phyloP scores from a whole-genome alignment of 1,140 invertebrate species.

The Diuraphis noxia region DNA sequence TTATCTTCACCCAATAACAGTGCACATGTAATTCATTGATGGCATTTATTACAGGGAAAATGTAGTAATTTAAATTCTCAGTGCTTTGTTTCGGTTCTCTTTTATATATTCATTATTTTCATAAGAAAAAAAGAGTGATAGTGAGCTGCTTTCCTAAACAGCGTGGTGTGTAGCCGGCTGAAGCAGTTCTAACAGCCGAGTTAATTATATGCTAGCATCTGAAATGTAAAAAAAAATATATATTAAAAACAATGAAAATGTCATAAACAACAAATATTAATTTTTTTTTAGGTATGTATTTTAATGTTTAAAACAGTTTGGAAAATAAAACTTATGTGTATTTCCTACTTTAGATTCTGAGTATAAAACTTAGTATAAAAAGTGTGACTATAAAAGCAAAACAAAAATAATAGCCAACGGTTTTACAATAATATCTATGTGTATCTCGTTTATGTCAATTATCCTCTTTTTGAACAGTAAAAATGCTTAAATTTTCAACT shows the following conservation, averaged over 20 bases:
- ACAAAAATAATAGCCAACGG: too few relatives aligned
- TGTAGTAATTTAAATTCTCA: conserved; percentile 21
- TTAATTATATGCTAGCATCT: conserved; percentile 50
- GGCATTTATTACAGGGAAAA: conserved; percentile 19
- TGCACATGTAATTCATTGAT: conserved; percentile 23
- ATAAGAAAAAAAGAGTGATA: not conserved
- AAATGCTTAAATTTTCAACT: not conserved
- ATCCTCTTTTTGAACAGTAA: not conserved
- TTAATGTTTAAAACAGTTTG: not conserved
- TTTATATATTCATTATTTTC: conserved; percentile 8
- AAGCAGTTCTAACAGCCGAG: conserved; percentile 25
- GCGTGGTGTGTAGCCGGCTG: conserved; percentile 3
- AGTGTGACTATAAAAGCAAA: too few relatives aligned
- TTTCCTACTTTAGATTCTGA: not conserved
- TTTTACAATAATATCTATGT: too few relatives aligned
- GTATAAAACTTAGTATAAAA: too few relatives aligned
- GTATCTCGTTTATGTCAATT: not conserved
- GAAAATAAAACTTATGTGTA: not conserved
- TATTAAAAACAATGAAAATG: not conserved
- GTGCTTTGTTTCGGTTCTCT: conserved; percentile 40
- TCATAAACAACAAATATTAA: not conserved
- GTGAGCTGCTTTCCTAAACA: conserved; percentile 41
- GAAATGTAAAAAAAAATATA: not conserved
- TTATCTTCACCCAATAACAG: not conserved
- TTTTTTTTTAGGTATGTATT: not conserved